phyloP scores from a whole-genome alignment of 2,797 vertebrate species.

The Chiloscyllium punctatum region DNA sequence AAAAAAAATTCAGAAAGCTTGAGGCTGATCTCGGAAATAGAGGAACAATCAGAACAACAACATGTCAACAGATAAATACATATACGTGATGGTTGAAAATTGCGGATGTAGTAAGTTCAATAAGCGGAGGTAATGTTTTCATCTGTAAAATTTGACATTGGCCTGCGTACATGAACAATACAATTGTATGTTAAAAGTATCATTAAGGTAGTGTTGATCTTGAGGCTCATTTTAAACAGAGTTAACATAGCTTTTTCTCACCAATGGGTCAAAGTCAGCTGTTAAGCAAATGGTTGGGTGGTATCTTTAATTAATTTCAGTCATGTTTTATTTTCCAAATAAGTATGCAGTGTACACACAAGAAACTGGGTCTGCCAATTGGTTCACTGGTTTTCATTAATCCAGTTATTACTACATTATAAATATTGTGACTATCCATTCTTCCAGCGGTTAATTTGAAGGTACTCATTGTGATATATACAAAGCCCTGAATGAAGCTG shows the following conservation, averaged over 20 bases:
- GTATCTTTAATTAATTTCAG: not conserved
- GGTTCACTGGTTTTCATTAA: not conserved
- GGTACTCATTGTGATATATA: not conserved
- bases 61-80: not conserved
- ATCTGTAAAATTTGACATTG: not conserved
- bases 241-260: not conserved
- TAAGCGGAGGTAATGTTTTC: not conserved
- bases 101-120: not conserved
- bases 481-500: not conserved
- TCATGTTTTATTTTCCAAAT: not conserved
- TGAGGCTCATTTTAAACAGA: not conserved
- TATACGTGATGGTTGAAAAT: not conserved
- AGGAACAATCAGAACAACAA: not conserved
- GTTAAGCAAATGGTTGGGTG: not conserved
- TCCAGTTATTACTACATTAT: not conserved
- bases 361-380: not conserved
- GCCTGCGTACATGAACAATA: not conserved
- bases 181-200: not conserved
- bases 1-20: not conserved
- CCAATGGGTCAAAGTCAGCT: not conserved
- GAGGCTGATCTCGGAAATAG: not conserved
- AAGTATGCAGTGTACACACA: not conserved
- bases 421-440: slow-evolving; percentile 16
- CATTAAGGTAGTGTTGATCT: not conserved
- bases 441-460: not conserved